Conservation (phyloP, 2,888 invertebrate genomes). For the Oligia latruncula region DNA sequence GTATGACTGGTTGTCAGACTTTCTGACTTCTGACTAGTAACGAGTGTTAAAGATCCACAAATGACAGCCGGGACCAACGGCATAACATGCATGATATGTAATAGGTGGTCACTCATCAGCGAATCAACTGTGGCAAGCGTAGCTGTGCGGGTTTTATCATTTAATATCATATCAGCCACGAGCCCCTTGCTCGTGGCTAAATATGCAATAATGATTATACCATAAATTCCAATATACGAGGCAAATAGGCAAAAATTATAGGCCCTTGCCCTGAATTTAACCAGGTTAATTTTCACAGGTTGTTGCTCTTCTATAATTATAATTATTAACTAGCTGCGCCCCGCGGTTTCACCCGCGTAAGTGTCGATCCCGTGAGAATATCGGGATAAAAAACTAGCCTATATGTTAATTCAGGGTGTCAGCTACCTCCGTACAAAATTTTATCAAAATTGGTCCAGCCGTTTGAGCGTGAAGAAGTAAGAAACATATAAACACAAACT, state of each 20-base stretch:
- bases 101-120: neutral
- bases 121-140: neutral
- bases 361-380: no score
- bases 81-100: neutral
- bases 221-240: neutral
- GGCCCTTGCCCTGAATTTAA: conserved; percentile 13
- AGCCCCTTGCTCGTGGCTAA: neutral
- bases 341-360: no score
- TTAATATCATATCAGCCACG: neutral
- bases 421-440: neutral
- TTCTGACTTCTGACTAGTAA: neutral
- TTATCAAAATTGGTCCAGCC: no score
- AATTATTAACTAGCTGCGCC: no score
- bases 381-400: no score
- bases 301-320: neutral
- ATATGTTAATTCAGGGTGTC: no score
- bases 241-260: no score
- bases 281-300: conserved; percentile 16
- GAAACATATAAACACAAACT: no score
- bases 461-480: no score
- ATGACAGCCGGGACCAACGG: neutral
- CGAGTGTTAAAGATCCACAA: neutral
- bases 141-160: neutral
- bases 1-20: neutral
- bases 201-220: no score